Percentiles rank a stretch among this genome's conserved stretches.
These are phyloP conservation scores for Trididemnum clinides DNA, from an alignment of 23 tunicate species.

Conservation along the genomic window DNA sequence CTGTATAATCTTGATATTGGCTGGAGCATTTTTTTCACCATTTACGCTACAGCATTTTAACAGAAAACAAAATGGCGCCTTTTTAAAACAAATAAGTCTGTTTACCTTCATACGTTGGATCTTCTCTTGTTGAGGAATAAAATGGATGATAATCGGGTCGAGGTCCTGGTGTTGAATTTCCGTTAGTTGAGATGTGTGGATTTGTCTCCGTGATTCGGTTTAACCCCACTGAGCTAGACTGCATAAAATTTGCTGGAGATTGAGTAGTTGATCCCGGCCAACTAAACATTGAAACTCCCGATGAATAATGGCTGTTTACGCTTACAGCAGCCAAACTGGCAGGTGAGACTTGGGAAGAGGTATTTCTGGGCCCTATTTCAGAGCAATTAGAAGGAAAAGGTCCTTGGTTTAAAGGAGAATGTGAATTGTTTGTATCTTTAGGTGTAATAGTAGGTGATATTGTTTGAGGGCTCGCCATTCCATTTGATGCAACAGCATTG, in stretches of 20 bases:
- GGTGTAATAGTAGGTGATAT: slow-evolving; percentile 67
- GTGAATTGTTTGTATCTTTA: slow-evolving; percentile 59
- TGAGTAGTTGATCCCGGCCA: slow-evolving; percentile 85
- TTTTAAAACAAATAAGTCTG: not conserved
- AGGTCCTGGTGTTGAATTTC: slow-evolving; percentile 47
- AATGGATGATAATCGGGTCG: slow-evolving; percentile 81
- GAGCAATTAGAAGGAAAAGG: slow-evolving; percentile 46
- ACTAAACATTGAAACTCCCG: slow-evolving; percentile 66
- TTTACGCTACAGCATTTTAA: no score
- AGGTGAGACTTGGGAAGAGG: slow-evolving; percentile 67
- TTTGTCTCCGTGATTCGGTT: slow-evolving; percentile 60
- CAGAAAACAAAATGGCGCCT: slow-evolving; percentile 4
- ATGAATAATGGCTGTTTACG: slow-evolving; percentile 58
- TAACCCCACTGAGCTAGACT: slow-evolving; percentile 47
- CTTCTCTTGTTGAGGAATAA: slow-evolving; percentile 65
- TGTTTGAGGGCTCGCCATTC: slow-evolving; percentile 69
- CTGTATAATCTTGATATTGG: no score
- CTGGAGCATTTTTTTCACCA: no score
- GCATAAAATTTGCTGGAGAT: slow-evolving; percentile 75
- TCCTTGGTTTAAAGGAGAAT: slow-evolving; percentile 57
- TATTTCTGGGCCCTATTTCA: slow-evolving; percentile 45
- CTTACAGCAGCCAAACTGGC: slow-evolving; percentile 40
- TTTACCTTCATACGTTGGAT: slow-evolving; percentile 71
- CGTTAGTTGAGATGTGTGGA: slow-evolving; percentile 53
- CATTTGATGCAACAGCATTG: slow-evolving; percentile 70